phyloP scores from a whole-genome alignment of 2,113 vertebrate species.

The Hippoglossus stenolepis region DNA sequence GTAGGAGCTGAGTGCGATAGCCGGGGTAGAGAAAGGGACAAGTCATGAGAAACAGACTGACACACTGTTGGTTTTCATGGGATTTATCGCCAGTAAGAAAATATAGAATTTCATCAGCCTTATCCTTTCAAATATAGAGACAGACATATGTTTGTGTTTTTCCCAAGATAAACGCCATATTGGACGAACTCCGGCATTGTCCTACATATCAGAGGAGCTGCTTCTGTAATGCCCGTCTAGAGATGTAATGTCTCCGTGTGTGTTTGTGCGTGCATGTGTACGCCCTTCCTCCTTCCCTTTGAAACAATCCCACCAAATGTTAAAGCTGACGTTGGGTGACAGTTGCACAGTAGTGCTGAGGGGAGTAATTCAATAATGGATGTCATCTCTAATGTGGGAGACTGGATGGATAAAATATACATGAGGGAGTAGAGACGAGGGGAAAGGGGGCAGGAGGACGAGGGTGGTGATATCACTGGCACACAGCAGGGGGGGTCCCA shows the following conservation, averaged over 20 bases:
- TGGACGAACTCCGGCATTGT: conserved; percentile 47
- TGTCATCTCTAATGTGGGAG: conserved; percentile 75
- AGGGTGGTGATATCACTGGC: conserved; percentile 66
- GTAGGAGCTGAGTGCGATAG: not conserved
- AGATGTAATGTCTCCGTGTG: conserved; percentile 41
- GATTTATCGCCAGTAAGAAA: not conserved
- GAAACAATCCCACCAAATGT: conserved; percentile 74
- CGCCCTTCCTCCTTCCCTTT: conserved; percentile 23
- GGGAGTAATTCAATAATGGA: conserved; percentile 80
- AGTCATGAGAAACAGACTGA: not conserved
- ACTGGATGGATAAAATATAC: conserved; percentile 79
- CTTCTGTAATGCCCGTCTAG: conserved; percentile 36
- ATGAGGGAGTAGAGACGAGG: conserved; percentile 60
- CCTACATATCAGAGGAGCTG: conserved; percentile 59
- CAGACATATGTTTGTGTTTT: not conserved
- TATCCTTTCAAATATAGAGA: conserved; percentile 14
- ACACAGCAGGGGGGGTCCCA: conserved; percentile 58
- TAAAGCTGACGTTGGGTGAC: conserved; percentile 77
- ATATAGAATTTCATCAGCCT: conserved; percentile 9
- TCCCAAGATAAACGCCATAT: conserved; percentile 25
- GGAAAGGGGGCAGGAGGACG: conserved; percentile 3
- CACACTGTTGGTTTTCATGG: not conserved
- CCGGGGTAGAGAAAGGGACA: not conserved
- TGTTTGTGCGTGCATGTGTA: not conserved
- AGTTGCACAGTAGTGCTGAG: conserved; percentile 76